These are phyloP conservation scores for Dromococcyx pavoninus DNA, from an alignment of 2,797 vertebrate genomes.

Conservation along the genomic window DNA sequence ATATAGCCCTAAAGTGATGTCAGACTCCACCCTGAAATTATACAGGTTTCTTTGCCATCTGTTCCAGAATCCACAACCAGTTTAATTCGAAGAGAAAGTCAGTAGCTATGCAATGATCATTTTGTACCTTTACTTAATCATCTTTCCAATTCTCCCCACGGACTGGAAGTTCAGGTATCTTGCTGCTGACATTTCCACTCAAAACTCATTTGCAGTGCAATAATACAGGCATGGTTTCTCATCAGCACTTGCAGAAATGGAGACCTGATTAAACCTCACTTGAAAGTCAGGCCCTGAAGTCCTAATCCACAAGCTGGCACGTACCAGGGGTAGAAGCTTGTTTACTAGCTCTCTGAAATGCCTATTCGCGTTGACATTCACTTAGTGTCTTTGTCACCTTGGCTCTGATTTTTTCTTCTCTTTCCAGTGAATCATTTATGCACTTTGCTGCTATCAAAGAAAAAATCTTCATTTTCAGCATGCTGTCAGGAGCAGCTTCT, in stretches of 20 bases:
- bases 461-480: conserved; percentile 17
- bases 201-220: not conserved
- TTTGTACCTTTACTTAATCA: conserved; percentile 8
- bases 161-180: not conserved
- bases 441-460: conserved; percentile 39
- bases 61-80: not conserved
- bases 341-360: conserved; percentile 27
- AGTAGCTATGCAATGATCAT: not conserved
- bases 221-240: not conserved
- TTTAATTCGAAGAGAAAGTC: conserved; percentile 25
- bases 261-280: conserved; percentile 14
- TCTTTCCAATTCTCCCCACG: not conserved
- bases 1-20: not conserved
- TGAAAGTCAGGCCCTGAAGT: conserved; percentile 9
- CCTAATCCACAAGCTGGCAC: not conserved
- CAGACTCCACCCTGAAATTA: conserved; percentile 1
- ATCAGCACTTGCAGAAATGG: not conserved
- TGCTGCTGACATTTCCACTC: not conserved
- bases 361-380: conserved; percentile 1
- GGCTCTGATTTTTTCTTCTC: not conserved
- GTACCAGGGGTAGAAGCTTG: not conserved
- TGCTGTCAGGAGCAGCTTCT: not conserved
- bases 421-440: conserved; percentile 44
- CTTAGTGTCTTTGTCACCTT: not conserved
- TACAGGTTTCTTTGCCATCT: not conserved